phyloP scores from a whole-genome alignment of 2,888 invertebrate species.

The Helleia helle region DNA sequence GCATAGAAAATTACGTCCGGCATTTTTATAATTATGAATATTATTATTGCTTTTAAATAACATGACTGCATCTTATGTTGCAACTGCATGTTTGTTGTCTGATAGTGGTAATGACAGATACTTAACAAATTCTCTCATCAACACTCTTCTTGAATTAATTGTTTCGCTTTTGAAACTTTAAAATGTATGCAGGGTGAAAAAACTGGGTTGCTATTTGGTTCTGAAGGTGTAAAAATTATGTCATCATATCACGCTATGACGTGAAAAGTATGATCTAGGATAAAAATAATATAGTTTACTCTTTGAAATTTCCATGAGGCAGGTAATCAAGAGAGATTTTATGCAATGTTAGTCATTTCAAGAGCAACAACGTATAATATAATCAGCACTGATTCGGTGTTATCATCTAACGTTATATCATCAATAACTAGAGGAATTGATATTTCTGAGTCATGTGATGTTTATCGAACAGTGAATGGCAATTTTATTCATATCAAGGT shows the following conservation, averaged over 20 bases:
- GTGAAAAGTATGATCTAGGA: no score
- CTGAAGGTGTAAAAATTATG: no score
- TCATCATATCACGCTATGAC: no score
- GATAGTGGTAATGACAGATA: no score
- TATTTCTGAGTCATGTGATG: constrained; percentile 17
- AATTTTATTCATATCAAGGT: constrained; percentile 11
- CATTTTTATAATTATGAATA: constrained; percentile 3
- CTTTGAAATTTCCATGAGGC: neutral
- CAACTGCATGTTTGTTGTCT: neutral
- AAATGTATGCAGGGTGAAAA: no score
- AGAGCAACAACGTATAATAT: neutral
- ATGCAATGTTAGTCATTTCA: neutral
- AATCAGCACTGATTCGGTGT: constrained; percentile 19
- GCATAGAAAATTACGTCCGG: constrained; percentile 8
- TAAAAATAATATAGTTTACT: no score
- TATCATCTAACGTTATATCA: constrained; percentile 17
- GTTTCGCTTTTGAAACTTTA: no score
- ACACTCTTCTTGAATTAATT: no score
- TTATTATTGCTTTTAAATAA: neutral
- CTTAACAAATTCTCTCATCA: no score
- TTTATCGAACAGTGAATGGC: constrained; percentile 13
- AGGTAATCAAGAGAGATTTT: neutral
- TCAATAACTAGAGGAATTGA: constrained; percentile 11
- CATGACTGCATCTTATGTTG: neutral
- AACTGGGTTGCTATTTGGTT: no score